Conservation (phyloP, 2,888 invertebrate species). For the Cryptops parisi region DNA sequence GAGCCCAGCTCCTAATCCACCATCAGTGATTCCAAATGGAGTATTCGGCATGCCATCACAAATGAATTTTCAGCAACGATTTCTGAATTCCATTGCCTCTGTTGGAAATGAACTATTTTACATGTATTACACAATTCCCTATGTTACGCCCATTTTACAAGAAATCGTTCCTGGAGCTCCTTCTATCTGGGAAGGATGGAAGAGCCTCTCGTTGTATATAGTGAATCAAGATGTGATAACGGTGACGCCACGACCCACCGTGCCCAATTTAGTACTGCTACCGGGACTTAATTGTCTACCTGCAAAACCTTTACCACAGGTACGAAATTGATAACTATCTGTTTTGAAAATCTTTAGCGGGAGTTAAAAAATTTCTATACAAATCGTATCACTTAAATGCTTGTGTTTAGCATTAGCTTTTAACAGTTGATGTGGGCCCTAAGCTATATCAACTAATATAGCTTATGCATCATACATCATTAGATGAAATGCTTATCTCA, state of each 20-base stretch:
- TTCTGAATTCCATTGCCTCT: background rate
- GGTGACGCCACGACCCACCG: background rate
- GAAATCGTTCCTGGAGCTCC: background rate
- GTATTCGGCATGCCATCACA: background rate
- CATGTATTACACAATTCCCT: background rate
- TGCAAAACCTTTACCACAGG: background rate
- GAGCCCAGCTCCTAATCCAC: background rate
- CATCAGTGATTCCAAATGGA: background rate
- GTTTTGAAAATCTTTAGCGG: no score
- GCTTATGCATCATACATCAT: no score
- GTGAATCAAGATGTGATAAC: background rate
- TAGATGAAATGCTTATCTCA: no score
- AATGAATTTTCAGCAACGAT: constrained; percentile 3
- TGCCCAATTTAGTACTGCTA: background rate
- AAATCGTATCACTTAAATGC: no score
- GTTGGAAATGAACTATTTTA: background rate
- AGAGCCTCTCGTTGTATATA: background rate
- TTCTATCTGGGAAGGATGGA: background rate
- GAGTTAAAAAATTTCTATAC: no score
- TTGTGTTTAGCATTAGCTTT: no score
- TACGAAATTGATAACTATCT: no score
- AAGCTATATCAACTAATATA: no score
- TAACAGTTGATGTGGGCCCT: no score
- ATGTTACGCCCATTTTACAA: background rate
- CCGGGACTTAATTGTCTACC: background rate